phyloP scores from a whole-genome alignment of 2,797 vertebrate genomes.

The Hyperoplus immaculatus region DNA sequence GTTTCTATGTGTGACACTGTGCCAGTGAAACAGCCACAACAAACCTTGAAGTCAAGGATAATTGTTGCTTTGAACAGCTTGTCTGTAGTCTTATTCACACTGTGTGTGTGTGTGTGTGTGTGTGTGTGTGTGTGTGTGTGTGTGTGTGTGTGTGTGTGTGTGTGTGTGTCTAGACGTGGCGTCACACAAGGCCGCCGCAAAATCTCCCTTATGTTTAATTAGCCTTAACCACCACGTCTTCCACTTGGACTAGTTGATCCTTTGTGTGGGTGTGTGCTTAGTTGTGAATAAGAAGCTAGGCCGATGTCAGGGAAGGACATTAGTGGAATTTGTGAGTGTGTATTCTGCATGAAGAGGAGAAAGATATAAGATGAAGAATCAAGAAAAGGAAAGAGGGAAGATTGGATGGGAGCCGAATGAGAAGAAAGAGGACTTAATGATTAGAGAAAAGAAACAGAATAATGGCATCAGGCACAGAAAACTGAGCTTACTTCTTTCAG shows the following conservation, averaged over 20 bases:
- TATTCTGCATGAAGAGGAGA: background rate
- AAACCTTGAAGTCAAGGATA: constrained; percentile 10
- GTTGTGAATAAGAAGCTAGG: constrained; percentile 16
- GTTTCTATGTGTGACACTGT: background rate
- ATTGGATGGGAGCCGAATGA: background rate
- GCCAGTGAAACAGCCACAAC: constrained; percentile 11
- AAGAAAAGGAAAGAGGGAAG: background rate
- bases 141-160: background rate
- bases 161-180: background rate
- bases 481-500: constrained; percentile 80
- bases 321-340: background rate
- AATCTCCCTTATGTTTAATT: constrained; percentile 18
- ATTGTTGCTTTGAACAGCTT: background rate
- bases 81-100: background rate
- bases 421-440: background rate
- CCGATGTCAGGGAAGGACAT: constrained; percentile 5
- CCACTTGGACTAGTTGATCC: constrained; percentile 2
- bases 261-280: background rate
- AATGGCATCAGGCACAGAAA: background rate
- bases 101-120: too few relatives aligned
- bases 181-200: constrained; percentile 8
- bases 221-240: background rate
- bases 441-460: background rate
- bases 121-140: too few relatives aligned
- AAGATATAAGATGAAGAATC: background rate